Evolutionary conservation across 2,113 vertebrate species (phyloP), one percentile per base, ranked within the genome.

Genomic region (Probosciger aterrimus): DNA sequence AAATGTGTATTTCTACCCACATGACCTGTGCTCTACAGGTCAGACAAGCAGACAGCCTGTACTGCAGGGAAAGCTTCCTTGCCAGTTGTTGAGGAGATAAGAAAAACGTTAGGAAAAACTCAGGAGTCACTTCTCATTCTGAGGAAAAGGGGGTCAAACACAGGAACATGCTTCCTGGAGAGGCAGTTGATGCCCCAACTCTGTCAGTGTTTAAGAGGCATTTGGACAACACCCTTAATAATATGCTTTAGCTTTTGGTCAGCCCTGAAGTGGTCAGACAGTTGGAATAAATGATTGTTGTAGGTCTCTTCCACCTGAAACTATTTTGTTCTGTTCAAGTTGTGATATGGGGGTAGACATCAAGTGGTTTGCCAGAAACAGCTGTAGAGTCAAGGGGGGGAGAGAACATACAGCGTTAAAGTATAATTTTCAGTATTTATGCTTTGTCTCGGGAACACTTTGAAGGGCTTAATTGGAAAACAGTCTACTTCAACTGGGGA

Each of bases 141-240:
- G 57, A 59, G 57, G 57, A 1, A 67, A 53, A 30, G 11, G 12
- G 46, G 6, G 19, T 65, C 28, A 50, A 46, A 46, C 5, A 5
- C n/a, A 37, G 60, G 4, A 37, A 49, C 5, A 59, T 43, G 7
- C 15, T 83, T 63, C 6, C 27, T 88, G 19, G 31, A 41, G n/a
- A 41, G 13, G 3, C 23, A 14, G 14, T 55, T 16, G 3, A 18
- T 74, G 18, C 5, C n/a, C 10, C 10, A 17, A 3, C 9, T 2
- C 18, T 84, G 10, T 44, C 9, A 44, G 37, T 44, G 19, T 84
- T 84, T 35, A 76, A 62, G 63, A 81, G 28, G 8, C n/a, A 44
- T 68, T 92, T 87, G 31, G 35, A 23, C 43, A 81, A 33, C 39
- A 9, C 8, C 2, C 7, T 71, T 50, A 43, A 27, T 37, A n/a